These are phyloP conservation scores for Drosophila littoralis DNA, from an alignment of 1,140 invertebrate genomes.

Conservation along the genomic window DNA sequence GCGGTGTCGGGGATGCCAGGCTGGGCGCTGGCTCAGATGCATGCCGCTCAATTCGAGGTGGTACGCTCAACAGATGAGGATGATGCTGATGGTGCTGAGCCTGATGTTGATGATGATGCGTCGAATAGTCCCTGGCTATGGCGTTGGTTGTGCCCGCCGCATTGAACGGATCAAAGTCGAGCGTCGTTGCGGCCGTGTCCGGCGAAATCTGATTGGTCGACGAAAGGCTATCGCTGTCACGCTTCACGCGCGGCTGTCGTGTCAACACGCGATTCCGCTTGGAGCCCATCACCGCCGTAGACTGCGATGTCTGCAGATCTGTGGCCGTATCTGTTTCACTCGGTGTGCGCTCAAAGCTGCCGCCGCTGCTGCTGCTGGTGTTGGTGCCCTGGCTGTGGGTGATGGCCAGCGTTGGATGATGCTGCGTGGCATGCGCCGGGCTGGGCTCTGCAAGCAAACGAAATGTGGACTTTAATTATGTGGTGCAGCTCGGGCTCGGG, in stretches of 20 bases:
- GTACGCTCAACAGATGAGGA: conserved; percentile 84
- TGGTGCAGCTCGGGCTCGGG: not conserved
- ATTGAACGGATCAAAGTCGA: conserved; percentile 85
- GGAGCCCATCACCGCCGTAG: conserved; percentile 84
- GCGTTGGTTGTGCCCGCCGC: conserved; percentile 67
- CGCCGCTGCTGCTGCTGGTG: conserved; percentile 53
- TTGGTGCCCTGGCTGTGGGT: conserved; percentile 55
- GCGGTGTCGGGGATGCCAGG: conserved; percentile 84
- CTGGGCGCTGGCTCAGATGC: conserved; percentile 86
- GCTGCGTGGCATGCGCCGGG: conserved; percentile 59
- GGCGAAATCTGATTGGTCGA: conserved; percentile 85
- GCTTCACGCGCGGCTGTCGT: conserved; percentile 88
- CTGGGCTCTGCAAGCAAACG: conserved; percentile 62
- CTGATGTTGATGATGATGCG: conserved; percentile 60
- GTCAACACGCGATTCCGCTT: conserved; percentile 87
- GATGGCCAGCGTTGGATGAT: conserved; percentile 57
- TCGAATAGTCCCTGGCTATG: conserved; percentile 67
- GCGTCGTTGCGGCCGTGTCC: conserved; percentile 79
- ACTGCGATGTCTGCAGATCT: conserved; percentile 47
- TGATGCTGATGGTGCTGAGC: conserved; percentile 41
- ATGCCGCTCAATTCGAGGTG: conserved; percentile 86
- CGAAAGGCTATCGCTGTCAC: conserved; percentile 85
- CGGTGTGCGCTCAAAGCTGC: conserved; percentile 67
- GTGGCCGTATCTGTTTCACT: conserved; percentile 48
- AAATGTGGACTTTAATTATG: not conserved